Evolutionary conservation across 2,797 vertebrate species (phyloP).

Genomic region (Percopsis omiscomaycus): DNA sequence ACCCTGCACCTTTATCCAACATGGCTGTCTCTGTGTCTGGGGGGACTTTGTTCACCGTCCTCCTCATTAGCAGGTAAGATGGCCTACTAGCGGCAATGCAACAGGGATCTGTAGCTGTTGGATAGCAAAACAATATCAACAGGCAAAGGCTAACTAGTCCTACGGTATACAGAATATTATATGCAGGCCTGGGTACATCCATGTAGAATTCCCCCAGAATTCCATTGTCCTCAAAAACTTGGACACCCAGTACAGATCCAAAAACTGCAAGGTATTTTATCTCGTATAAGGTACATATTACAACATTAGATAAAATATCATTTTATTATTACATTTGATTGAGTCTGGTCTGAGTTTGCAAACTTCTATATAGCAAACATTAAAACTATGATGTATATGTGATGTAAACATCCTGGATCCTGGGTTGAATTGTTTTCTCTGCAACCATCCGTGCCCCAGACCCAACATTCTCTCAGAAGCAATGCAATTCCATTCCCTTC

Average conservation of each 20-base stretch:
- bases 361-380: not conserved
- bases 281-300: too few species aligned
- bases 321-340: too few species aligned
- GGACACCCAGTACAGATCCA: too few species aligned
- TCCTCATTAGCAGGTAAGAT: conserved; percentile 80
- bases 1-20: conserved; percentile 46
- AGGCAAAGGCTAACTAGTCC: too few species aligned
- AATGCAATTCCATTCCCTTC: conserved; percentile 25
- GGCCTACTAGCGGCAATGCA: not conserved
- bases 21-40: conserved; percentile 70
- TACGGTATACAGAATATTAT: too few species aligned
- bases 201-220: too few species aligned
- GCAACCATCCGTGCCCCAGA: conserved; percentile 25
- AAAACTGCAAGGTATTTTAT: too few species aligned
- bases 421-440: conserved; percentile 16
- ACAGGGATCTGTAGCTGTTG: not conserved
- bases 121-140: conserved; percentile 13
- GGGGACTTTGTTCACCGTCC: conserved; percentile 64
- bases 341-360: too few species aligned
- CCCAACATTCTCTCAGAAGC: not conserved
- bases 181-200: too few species aligned
- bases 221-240: too few species aligned
- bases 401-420: not conserved
- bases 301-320: too few species aligned
- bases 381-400: too few species aligned